A percentile compares a stretch with the other conserved stretches of the same genome.
phyloP scores from a whole-genome alignment of 2,113 vertebrate genomes.

The Acanthisitta chloris region DNA sequence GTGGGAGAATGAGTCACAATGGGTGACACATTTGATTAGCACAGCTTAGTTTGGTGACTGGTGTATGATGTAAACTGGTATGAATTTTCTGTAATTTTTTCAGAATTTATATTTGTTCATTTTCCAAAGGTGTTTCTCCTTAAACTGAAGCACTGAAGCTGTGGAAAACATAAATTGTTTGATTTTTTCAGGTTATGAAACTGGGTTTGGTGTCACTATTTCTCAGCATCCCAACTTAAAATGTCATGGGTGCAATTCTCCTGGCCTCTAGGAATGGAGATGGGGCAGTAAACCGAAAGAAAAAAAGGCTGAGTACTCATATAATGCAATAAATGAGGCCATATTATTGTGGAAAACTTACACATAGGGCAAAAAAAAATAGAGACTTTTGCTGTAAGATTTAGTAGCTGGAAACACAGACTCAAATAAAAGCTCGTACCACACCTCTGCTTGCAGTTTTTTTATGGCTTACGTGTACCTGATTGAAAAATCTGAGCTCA shows the following conservation, averaged over 20 bases:
- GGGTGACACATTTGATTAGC: background rate
- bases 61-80: background rate
- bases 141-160: background rate
- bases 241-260: background rate
- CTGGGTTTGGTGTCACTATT: background rate
- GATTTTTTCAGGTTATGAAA: background rate
- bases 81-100: background rate
- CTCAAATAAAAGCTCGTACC: background rate
- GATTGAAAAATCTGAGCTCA: background rate
- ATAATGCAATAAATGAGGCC: background rate
- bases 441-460: accelerated
- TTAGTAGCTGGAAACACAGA: background rate
- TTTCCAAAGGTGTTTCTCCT: background rate
- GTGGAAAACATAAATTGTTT: background rate
- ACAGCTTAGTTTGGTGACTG: background rate
- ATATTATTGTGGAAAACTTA: background rate
- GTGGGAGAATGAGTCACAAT: slow-evolving; percentile 1
- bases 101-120: background rate
- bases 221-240: background rate
- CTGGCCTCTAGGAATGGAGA: background rate
- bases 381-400: background rate
- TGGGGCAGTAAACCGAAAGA: background rate
- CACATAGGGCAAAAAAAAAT: background rate
- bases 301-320: background rate
- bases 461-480: background rate